phyloP scores from a whole-genome alignment of 2,797 vertebrate species.

The Podarcis siculus region DNA sequence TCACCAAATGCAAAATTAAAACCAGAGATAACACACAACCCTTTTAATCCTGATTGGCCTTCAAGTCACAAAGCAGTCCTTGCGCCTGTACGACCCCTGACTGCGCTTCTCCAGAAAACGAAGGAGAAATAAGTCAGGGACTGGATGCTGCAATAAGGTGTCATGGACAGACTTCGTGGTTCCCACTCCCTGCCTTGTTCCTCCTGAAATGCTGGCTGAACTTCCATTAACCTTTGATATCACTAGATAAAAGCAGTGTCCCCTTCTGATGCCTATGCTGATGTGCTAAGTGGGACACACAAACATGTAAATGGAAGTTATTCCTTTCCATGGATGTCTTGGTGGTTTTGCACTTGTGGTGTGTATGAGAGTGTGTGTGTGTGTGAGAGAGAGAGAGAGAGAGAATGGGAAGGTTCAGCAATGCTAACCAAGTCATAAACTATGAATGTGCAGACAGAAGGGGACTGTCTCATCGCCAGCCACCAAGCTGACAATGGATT shows the following conservation, averaged over 20 bases:
- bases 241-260: slow-evolving; percentile 15
- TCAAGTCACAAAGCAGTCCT: not conserved
- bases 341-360: slow-evolving; percentile 26
- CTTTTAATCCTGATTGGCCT: slow-evolving; percentile 26
- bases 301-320: not conserved
- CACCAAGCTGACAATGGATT: slow-evolving; percentile 8
- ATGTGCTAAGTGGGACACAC: not conserved
- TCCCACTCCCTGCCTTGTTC: not conserved
- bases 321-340: slow-evolving; percentile 23
- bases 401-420: not conserved
- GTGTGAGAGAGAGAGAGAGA: too few species aligned
- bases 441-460: slow-evolving; percentile 21
- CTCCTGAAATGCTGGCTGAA: slow-evolving; percentile 18
- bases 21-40: slow-evolving; percentile 35
- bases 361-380: not conserved
- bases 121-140: not conserved
- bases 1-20: slow-evolving; percentile 26
- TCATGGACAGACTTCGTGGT: not conserved
- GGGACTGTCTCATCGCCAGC: slow-evolving; percentile 4
- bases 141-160: slow-evolving; percentile 18
- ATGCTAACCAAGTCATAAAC: slow-evolving; percentile 22
- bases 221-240: not conserved
- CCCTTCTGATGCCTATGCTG: not conserved
- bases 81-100: not conserved
- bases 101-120: slow-evolving; percentile 15